phyloP scores from a whole-genome alignment of 2,113 vertebrate genomes.

The Dasyornis broadbenti region DNA sequence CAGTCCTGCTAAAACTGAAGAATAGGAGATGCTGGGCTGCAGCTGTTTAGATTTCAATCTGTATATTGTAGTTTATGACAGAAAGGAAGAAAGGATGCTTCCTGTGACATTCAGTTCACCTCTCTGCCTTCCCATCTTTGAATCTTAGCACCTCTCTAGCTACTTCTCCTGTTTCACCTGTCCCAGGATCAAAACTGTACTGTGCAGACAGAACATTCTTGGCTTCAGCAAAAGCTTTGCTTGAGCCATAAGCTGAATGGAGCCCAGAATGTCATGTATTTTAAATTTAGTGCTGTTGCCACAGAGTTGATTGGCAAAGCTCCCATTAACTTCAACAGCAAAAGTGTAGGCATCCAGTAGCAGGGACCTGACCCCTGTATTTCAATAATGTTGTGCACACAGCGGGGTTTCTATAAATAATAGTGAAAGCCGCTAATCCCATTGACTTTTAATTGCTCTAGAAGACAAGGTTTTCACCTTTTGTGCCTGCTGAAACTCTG shows the following conservation, averaged over 20 bases:
- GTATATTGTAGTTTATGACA: background rate
- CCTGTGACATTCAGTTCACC: background rate
- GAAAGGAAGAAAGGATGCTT: background rate
- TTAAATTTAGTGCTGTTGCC: conserved; percentile 39
- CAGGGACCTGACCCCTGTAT: conserved; percentile 39
- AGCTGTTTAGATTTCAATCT: background rate
- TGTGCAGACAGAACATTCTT: background rate
- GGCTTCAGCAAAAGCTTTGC: background rate
- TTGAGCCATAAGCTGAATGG: background rate
- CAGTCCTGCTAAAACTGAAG: background rate
- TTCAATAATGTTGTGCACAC: conserved; percentile 39
- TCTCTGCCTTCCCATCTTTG: background rate
- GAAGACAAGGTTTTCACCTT: conserved; percentile 41
- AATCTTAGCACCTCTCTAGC: background rate
- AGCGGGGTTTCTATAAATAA: conserved; percentile 28
- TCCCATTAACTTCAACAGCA: conserved; percentile 35
- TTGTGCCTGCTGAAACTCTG: conserved; percentile 33
- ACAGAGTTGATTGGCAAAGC: conserved; percentile 48
- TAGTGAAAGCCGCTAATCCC: conserved; percentile 34
- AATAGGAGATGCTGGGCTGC: background rate
- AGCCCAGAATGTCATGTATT: conserved; percentile 1
- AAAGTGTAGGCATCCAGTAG: conserved; percentile 25
- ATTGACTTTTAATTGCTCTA: conserved; percentile 54
- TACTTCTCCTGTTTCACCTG: background rate
- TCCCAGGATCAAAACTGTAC: background rate